A percentile compares a stretch with the other conserved stretches of the same genome.
Conservation (phyloP, 2,797 vertebrate genomes). For the Phoebastria nigripes region DNA sequence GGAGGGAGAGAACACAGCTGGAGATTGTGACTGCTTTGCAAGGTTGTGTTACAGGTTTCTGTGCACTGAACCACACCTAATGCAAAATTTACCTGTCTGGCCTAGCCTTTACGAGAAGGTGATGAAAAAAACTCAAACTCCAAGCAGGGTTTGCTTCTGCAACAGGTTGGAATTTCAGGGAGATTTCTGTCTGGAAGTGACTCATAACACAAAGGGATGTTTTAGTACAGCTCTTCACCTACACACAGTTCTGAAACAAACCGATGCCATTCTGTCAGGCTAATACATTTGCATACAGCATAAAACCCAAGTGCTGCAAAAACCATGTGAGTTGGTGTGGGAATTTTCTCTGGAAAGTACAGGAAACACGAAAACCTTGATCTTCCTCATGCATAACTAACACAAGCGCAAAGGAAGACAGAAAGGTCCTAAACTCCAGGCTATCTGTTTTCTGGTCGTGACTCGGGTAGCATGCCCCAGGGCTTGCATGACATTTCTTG, state of each 20-base stretch:
- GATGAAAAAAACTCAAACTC: not conserved
- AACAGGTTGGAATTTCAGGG: slow-evolving; percentile 1
- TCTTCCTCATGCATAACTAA: not conserved
- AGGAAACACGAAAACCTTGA: not conserved
- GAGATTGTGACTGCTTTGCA: not conserved
- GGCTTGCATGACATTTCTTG: not conserved
- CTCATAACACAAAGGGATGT: not conserved
- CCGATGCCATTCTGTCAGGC: not conserved
- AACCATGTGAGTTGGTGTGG: not conserved
- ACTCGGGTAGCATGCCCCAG: not conserved
- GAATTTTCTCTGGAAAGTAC: slow-evolving; percentile 55
- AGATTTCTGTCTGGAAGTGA: slow-evolving; percentile 25
- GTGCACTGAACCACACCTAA: slow-evolving; percentile 24
- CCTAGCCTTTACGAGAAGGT: not conserved
- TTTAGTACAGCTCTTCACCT: slow-evolving; percentile 15
- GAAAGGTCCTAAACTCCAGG: not conserved
- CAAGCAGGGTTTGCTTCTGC: not conserved
- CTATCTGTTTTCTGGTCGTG: not conserved
- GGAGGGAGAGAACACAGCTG: not conserved
- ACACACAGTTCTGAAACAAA: slow-evolving; percentile 13
- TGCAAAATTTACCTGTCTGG: slow-evolving; percentile 3
- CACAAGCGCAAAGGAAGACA: not conserved
- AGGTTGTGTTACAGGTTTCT: slow-evolving; percentile 22
- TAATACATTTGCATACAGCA: slow-evolving; percentile 22
- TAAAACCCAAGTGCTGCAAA: not conserved